A percentile compares a stretch with the other conserved stretches of the same genome.
Conservation (phyloP, 2,888 invertebrate species). For the Eugnorisma glareosa region DNA sequence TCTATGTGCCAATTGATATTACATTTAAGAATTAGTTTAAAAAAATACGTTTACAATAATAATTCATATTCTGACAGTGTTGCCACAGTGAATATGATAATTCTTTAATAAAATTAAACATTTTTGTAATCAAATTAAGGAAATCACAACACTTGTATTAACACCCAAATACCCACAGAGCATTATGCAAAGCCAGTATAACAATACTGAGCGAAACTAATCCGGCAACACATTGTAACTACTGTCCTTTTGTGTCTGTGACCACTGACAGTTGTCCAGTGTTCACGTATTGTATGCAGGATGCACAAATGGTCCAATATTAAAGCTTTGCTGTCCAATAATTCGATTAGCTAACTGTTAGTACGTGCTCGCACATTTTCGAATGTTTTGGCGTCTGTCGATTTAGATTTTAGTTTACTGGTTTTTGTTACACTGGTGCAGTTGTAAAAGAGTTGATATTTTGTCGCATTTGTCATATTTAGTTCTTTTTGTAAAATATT, state of each 20-base stretch:
- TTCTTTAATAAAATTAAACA: too few species aligned
- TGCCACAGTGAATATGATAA: too few species aligned
- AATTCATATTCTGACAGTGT: too few species aligned
- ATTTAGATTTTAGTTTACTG: conserved; percentile 20
- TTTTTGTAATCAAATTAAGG: too few species aligned
- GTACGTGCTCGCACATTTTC: conserved; percentile 45
- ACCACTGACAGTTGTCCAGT: conserved; percentile 31
- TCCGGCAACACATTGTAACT: conserved; percentile 34
- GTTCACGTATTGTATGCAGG: conserved; percentile 41
- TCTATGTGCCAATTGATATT: too few species aligned
- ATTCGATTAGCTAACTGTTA: conserved; percentile 60
- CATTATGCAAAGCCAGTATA: conserved; percentile 51
- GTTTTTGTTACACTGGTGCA: neutral
- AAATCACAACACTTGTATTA: too few species aligned
- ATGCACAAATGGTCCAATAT: conserved; percentile 55
- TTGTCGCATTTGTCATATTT: neutral
- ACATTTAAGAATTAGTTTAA: too few species aligned
- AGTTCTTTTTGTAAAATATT: too few species aligned
- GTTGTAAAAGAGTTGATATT: too few species aligned
- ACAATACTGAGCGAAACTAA: conserved; percentile 54
- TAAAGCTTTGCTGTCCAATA: conserved; percentile 48
- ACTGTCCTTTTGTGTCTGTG: conserved; percentile 56
- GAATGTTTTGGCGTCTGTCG: neutral
- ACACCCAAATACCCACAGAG: conserved; percentile 33
- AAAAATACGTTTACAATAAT: too few species aligned